These are phyloP conservation scores for Dorcus parallelipipedus DNA, from an alignment of 2,888 invertebrate species.

Conservation along the genomic window DNA sequence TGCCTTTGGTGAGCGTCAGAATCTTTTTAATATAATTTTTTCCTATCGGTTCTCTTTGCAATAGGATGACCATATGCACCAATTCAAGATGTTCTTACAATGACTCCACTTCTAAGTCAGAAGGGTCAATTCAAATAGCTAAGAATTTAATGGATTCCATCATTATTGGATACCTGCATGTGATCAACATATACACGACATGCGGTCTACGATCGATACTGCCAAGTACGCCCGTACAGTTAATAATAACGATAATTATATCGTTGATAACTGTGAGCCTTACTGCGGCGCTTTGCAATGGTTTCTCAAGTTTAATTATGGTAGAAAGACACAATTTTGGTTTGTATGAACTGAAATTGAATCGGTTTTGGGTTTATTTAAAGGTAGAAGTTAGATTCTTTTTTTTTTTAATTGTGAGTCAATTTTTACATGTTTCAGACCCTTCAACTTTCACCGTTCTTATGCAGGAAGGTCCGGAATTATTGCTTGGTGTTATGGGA, in stretches of 20 bases:
- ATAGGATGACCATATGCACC: neutral
- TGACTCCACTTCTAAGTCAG: neutral
- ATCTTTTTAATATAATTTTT: neutral
- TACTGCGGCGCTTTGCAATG: conserved; percentile 13
- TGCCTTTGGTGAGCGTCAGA: conserved; percentile 16
- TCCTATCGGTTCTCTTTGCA: too few species aligned
- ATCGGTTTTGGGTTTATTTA: conserved; percentile 17
- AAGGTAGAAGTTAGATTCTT: conserved; percentile 9
- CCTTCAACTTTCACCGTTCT: conserved; percentile 23
- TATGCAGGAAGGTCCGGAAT: conserved; percentile 54
- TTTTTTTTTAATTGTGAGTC: neutral
- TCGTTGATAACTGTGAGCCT: conserved; percentile 5
- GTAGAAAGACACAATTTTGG: conserved; percentile 17
- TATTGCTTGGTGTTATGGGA: conserved; percentile 54
- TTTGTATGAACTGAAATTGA: conserved; percentile 21
- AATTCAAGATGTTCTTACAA: conserved; percentile 7
- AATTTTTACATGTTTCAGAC: conserved; percentile 12
- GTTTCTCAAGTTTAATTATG: conserved; percentile 14
- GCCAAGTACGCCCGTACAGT: conserved; percentile 8
- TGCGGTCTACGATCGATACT: conserved; percentile 10
- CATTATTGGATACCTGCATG: conserved; percentile 16
- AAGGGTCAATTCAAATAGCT: neutral
- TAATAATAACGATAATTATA: conserved; percentile 13
- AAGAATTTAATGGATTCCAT: conserved; percentile 10
- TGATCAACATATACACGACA: conserved; percentile 17